These are phyloP conservation scores for Coreius guichenoti DNA, from an alignment of 2,797 vertebrate genomes.

Conservation along the genomic window DNA sequence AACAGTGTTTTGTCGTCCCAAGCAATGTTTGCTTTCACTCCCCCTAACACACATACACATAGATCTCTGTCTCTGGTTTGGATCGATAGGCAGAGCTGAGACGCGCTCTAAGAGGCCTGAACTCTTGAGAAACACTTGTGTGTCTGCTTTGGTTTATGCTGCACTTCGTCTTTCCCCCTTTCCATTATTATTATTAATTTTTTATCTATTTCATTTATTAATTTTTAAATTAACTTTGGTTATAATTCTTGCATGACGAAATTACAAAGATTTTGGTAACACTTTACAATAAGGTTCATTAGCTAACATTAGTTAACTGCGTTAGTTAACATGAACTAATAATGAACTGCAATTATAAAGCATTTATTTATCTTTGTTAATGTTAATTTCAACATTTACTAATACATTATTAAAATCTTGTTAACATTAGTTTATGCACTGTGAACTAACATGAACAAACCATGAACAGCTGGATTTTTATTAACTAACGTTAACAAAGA, in stretches of 20 bases:
- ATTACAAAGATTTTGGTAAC: neutral
- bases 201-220: neutral
- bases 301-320: too few relatives aligned
- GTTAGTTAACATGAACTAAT: too few relatives aligned
- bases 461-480: too few relatives aligned
- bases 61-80: constrained; percentile 46
- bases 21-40: constrained; percentile 55
- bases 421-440: too few relatives aligned
- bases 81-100: constrained; percentile 58
- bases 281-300: too few relatives aligned
- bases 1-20: constrained; percentile 62
- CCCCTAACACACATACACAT: constrained; percentile 50
- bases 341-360: too few relatives aligned
- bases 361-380: too few relatives aligned
- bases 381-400: too few relatives aligned
- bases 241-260: neutral
- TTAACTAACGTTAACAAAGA: too few relatives aligned
- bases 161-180: neutral
- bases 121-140: constrained; percentile 46
- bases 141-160: constrained; percentile 37
- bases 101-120: constrained; percentile 52
- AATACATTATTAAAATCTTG: too few relatives aligned
- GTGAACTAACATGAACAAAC: too few relatives aligned
- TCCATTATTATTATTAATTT: neutral
- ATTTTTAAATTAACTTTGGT: too few relatives aligned